Evolutionary conservation across 2,113 vertebrate species (phyloP), one percentile per base, ranked within the genome.

Genomic region (Spheniscus mendiculus): DNA sequence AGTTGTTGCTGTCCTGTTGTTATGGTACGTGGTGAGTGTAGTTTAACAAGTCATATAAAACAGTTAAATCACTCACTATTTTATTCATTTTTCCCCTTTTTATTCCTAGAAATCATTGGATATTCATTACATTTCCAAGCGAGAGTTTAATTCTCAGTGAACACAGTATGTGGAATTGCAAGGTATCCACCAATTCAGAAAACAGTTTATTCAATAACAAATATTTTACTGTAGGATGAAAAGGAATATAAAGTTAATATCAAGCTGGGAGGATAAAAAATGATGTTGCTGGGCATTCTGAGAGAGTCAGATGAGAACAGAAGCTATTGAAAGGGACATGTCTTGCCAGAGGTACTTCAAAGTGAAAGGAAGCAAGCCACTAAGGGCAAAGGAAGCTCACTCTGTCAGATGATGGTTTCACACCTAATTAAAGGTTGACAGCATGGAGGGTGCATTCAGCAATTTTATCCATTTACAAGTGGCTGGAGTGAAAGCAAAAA

Each of bases 121-220:
- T 45, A 76, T 78, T 91, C 32, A 80, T 58, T 42, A 55, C 14
- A 45, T 32, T 87, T 94, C 20, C 65, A 87, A 89, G 23, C 0
- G 1, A 91, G 26, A 42, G 16, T 56, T 71, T 83, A 72, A 72
- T 71, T 85, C 26, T 56, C 34, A 29, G 12, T 63, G 69, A 89
- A 65, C 14, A 61, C 9, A 23, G 12, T n/a, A 36, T 8, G 3
- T 76, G 34, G 32, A 90, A 82, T 25, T 66, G 34, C 56, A n/a
- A 6, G 36, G 2, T 47, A 93, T 70, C 63, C 86, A 81, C 45
- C 53, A 96, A 83, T 71, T 94, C 50, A 82, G 84, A 95, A 82
- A 89, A 78, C 2, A 71, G 42, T 91, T 96, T 86, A 56, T 92
- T 95, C 59, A 95, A 61, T 88, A 95, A 40, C 34, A 97, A 93